phyloP scores from a whole-genome alignment of 2,113 vertebrate species.

The Brachypteracias leptosomus region DNA sequence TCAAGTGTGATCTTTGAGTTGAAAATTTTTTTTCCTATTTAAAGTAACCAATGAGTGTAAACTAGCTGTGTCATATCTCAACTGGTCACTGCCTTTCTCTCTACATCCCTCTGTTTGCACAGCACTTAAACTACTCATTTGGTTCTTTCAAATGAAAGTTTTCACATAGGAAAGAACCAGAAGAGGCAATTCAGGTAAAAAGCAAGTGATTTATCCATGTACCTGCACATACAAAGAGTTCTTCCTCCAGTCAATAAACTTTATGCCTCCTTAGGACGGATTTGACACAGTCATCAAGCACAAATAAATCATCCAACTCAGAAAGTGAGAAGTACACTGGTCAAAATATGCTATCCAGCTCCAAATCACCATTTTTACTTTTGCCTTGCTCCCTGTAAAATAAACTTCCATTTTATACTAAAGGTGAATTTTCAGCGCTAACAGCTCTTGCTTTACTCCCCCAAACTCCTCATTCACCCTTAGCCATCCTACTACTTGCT shows the following conservation, averaged over 20 bases:
- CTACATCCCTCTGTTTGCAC: not conserved
- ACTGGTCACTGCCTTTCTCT: not conserved
- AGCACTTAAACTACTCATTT: not conserved
- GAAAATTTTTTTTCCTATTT: not conserved
- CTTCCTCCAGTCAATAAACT: not conserved
- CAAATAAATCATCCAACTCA: not conserved
- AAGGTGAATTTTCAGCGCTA: not conserved
- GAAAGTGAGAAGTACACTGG: not conserved
- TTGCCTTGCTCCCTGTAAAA: not conserved
- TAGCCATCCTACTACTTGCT: too few species aligned
- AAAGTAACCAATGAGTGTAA: not conserved
- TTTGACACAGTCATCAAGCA: not conserved
- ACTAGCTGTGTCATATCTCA: not conserved
- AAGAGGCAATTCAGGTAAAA: not conserved
- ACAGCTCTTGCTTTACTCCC: not conserved
- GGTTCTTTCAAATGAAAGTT: not conserved
- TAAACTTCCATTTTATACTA: not conserved
- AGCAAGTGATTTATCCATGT: not conserved
- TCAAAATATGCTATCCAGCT: not conserved
- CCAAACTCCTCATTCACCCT: not conserved
- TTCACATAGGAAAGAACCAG: not conserved
- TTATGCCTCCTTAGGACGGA: not conserved
- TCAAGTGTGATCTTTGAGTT: not conserved
- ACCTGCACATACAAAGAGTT: fast-evolving
- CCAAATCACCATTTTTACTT: not conserved